phyloP scores from a whole-genome alignment of 2,888 invertebrate species.

The Anorthoa munda region DNA sequence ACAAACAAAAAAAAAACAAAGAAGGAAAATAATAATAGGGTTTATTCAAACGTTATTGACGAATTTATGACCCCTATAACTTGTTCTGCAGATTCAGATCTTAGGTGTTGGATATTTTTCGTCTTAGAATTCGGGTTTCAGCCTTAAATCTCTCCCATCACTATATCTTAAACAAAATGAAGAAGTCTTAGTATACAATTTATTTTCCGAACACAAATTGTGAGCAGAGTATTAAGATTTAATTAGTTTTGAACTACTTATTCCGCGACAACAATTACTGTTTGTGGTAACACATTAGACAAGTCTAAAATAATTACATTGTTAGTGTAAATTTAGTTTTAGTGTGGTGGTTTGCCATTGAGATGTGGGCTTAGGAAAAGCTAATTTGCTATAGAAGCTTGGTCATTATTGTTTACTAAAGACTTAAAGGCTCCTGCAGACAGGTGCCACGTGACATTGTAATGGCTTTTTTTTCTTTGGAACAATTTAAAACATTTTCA shows the following conservation, averaged over 20 bases:
- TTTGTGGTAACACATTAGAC: slow-evolving; percentile 33
- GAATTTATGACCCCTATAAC: too few species aligned
- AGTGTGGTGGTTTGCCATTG: slow-evolving; percentile 15
- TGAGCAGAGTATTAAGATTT: slow-evolving; percentile 47
- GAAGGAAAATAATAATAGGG: too few species aligned
- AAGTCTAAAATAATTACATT: slow-evolving; percentile 53
- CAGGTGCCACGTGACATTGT: too few species aligned
- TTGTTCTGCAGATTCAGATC: too few species aligned
- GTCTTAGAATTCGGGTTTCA: slow-evolving; percentile 15
- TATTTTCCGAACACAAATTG: slow-evolving; percentile 44
- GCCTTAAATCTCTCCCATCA: slow-evolving; percentile 2
- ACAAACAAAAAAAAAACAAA: too few species aligned
- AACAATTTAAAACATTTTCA: too few species aligned
- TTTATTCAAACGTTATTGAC: too few species aligned
- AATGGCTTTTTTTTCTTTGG: too few species aligned
- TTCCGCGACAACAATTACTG: slow-evolving; percentile 44
- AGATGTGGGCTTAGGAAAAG: slow-evolving; percentile 1
- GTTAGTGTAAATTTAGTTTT: slow-evolving; percentile 48
- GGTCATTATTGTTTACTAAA: background rate
- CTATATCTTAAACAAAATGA: slow-evolving; percentile 28
- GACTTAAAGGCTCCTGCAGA: background rate
- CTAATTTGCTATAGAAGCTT: background rate
- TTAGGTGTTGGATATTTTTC: too few species aligned
- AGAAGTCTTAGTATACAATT: slow-evolving; percentile 30
- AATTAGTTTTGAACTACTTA: slow-evolving; percentile 56